A percentile compares a stretch with the other conserved stretches of the same genome.
Conservation (phyloP, 2,888 invertebrate species). For the Unio delphinus region DNA sequence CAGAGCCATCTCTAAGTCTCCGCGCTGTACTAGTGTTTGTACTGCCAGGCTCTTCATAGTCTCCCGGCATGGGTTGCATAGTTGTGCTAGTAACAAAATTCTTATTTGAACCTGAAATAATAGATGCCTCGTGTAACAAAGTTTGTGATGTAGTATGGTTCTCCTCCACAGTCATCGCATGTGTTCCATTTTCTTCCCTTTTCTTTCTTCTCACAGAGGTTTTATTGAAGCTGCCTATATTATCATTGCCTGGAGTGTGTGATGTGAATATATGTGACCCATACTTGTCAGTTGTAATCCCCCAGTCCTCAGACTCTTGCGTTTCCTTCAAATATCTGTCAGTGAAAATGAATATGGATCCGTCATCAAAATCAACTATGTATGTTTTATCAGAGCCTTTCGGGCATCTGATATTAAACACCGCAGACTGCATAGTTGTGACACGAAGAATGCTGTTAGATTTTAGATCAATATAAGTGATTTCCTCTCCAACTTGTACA, state of each 20-base stretch:
- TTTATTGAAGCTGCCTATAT: too few relatives aligned
- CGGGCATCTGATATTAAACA: constrained; percentile 52
- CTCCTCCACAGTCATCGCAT: too few relatives aligned
- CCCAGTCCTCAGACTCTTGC: constrained; percentile 16
- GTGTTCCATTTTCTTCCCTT: too few relatives aligned
- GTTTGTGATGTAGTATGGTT: too few relatives aligned
- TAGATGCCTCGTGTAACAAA: too few relatives aligned
- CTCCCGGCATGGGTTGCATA: not conserved
- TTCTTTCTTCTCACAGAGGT: too few relatives aligned
- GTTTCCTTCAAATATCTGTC: constrained; percentile 33
- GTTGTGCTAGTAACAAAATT: not conserved
- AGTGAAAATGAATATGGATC: constrained; percentile 44
- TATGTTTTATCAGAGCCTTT: constrained; percentile 60
- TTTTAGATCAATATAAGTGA: constrained; percentile 60
- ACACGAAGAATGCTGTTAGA: constrained; percentile 48
- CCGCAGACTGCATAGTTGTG: constrained; percentile 34
- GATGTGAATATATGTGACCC: too few relatives aligned
- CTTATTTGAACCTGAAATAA: too few relatives aligned
- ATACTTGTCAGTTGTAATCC: constrained; percentile 5
- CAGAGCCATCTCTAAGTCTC: constrained; percentile 30
- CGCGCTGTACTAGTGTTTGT: constrained; percentile 27
- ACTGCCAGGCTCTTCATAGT: constrained; percentile 15
- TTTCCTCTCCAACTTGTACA: constrained; percentile 63
- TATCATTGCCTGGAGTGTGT: too few relatives aligned
- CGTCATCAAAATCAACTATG: constrained; percentile 54